Percentiles rank a stretch among this genome's conserved stretches.
These are phyloP conservation scores for Salarias fasciatus DNA, from an alignment of 2,797 vertebrate genomes.

Conservation along the genomic window DNA sequence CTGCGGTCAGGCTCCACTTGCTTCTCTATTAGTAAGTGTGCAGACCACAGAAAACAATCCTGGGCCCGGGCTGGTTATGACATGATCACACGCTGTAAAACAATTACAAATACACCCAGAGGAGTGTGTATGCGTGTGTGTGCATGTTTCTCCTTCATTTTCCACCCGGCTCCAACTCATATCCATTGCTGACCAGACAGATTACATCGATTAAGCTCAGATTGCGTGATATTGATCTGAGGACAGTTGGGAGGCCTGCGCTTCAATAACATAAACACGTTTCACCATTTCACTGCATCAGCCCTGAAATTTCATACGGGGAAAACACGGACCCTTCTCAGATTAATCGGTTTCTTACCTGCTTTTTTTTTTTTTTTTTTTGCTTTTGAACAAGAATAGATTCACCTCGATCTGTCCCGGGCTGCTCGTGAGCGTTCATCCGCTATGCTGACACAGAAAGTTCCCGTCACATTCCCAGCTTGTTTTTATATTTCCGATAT, in stretches of 20 bases:
- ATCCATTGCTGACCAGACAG: slow-evolving; percentile 10
- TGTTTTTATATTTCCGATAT: slow-evolving; percentile 18
- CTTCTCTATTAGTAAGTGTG: slow-evolving; percentile 2
- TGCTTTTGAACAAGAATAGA: slow-evolving; percentile 49
- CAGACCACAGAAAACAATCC: slow-evolving; percentile 18
- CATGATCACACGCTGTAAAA: slow-evolving; percentile 12
- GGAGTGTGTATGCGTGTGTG: not conserved
- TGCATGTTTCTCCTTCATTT: not conserved
- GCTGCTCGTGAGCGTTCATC: slow-evolving; percentile 14
- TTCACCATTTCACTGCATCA: slow-evolving; percentile 21
- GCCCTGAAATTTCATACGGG: slow-evolving; percentile 3
- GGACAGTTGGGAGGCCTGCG: slow-evolving; percentile 1
- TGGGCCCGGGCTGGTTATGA: slow-evolving; percentile 15
- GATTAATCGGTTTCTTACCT: slow-evolving; percentile 19
- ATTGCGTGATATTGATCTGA: slow-evolving; percentile 41
- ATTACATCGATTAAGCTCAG: slow-evolving; percentile 24
- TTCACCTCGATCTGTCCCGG: slow-evolving; percentile 32
- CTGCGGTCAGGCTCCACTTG: slow-evolving; percentile 1
- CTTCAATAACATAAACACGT: slow-evolving; percentile 36
- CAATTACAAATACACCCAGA: not conserved
- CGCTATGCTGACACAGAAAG: slow-evolving; percentile 1
- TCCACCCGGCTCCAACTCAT: not conserved
- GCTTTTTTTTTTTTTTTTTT: slow-evolving; percentile 22
- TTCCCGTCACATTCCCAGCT: slow-evolving; percentile 8
- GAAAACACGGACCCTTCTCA: not conserved